phyloP scores from a whole-genome alignment of 2,113 vertebrate genomes.

The Periophthalmodon schlosseri region DNA sequence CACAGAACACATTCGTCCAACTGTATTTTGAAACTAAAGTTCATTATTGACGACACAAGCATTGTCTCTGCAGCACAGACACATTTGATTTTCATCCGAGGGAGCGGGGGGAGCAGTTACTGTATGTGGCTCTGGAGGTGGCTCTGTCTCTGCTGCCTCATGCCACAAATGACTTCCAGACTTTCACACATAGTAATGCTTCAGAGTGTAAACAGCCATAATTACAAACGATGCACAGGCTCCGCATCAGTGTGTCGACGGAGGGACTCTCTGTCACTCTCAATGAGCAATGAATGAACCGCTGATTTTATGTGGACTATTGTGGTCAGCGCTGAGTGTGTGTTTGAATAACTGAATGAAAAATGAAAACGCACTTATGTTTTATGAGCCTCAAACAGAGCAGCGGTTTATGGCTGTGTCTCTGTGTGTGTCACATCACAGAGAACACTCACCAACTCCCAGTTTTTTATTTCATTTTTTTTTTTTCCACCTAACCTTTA shows the following conservation, averaged over 20 bases:
- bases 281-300: conserved; percentile 21
- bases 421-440: neutral
- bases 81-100: too few relatives aligned
- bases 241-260: conserved; percentile 67
- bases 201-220: conserved; percentile 74
- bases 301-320: conserved; percentile 32
- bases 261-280: conserved; percentile 45
- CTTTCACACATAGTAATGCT: conserved; percentile 77
- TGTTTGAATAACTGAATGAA: conserved; percentile 29
- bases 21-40: too few relatives aligned
- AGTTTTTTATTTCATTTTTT: neutral
- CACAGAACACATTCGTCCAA: too few relatives aligned
- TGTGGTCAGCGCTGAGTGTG: conserved; percentile 32
- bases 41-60: neutral
- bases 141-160: conserved; percentile 65
- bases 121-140: conserved; percentile 60
- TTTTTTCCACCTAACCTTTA: too few relatives aligned
- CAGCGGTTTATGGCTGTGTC: conserved; percentile 19
- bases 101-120: too few relatives aligned
- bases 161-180: conserved; percentile 78
- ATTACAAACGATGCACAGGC: conserved; percentile 74
- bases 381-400: conserved; percentile 30
- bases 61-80: neutral
- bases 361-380: conserved; percentile 22
- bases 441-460: neutral